Evolutionary conservation across 2,113 vertebrate genomes (phyloP).

Genomic region (Siniperca knerii): DNA sequence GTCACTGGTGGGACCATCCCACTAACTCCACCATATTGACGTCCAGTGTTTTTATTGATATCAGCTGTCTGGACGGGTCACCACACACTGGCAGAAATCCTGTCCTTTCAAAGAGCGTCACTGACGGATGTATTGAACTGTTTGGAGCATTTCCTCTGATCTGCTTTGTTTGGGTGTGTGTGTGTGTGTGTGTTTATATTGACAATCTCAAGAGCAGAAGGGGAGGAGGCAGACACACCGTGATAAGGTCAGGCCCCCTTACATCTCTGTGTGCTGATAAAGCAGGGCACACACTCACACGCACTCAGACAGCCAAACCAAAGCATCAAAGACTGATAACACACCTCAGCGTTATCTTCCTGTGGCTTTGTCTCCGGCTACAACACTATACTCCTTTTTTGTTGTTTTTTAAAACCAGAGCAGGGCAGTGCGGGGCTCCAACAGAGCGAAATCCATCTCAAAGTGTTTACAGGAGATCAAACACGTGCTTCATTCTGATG

Average conservation of each 20-base stretch:
- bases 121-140: slow-evolving; percentile 65
- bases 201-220: slow-evolving; percentile 40
- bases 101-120: slow-evolving; percentile 59
- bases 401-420: not conserved
- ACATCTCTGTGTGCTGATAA: slow-evolving; percentile 73
- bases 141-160: slow-evolving; percentile 64
- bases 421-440: slow-evolving; percentile 1
- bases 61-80: slow-evolving; percentile 40
- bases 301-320: slow-evolving; percentile 40
- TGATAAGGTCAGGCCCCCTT: slow-evolving; percentile 73
- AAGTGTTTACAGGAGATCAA: slow-evolving; percentile 46
- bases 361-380: slow-evolving; percentile 48
- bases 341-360: slow-evolving; percentile 60
- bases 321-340: slow-evolving; percentile 68
- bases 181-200: slow-evolving; percentile 45
- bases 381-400: not conserved
- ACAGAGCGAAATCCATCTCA: not conserved
- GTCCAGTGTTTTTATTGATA: slow-evolving; percentile 44
- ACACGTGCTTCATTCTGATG: slow-evolving; percentile 23
- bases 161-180: slow-evolving; percentile 48
- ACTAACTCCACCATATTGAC: slow-evolving; percentile 27
- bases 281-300: slow-evolving; percentile 51
- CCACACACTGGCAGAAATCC: slow-evolving; percentile 48
- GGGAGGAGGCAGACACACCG: slow-evolving; percentile 47
- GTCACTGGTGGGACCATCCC: slow-evolving; percentile 46